These are phyloP conservation scores for Phanerotoma sp. DNA, from an alignment of 2,888 invertebrate species.

Conservation along the genomic window DNA sequence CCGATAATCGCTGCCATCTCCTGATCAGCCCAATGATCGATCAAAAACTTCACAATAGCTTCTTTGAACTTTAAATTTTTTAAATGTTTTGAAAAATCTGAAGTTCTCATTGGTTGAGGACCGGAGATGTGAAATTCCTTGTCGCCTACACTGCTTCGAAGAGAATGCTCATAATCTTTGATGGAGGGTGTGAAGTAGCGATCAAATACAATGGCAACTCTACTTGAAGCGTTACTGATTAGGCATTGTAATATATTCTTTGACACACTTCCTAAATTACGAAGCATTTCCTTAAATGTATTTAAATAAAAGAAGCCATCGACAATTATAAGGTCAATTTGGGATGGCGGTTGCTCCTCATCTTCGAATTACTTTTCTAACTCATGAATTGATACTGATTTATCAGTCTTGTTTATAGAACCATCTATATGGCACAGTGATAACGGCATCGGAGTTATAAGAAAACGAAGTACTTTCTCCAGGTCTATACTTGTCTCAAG, in stretches of 20 bases:
- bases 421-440: constrained; percentile 23
- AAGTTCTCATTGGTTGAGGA: constrained; percentile 20
- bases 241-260: constrained; percentile 12
- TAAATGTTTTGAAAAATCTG: constrained; percentile 26
- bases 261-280: constrained; percentile 20
- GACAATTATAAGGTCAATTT: constrained; percentile 22
- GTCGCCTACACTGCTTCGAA: neutral
- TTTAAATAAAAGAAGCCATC: constrained; percentile 31
- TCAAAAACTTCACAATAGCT: constrained; percentile 40
- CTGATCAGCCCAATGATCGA: constrained; percentile 38
- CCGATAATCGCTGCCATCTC: constrained; percentile 39
- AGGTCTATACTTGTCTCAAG: constrained; percentile 16
- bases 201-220: constrained; percentile 25
- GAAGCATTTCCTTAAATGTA: constrained; percentile 18
- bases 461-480: constrained; percentile 22
- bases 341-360: constrained; percentile 2
- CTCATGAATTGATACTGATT: neutral
- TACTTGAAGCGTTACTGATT: neutral
- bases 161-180: constrained; percentile 25
- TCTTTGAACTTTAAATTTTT: constrained; percentile 28
- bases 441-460: constrained; percentile 14
- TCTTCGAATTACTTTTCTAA: neutral
- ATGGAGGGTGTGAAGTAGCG: constrained; percentile 29
- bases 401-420: constrained; percentile 10
- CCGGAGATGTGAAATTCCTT: constrained; percentile 21